phyloP scores from a whole-genome alignment of 2,113 vertebrate genomes.

The Prunella fulvescens region DNA sequence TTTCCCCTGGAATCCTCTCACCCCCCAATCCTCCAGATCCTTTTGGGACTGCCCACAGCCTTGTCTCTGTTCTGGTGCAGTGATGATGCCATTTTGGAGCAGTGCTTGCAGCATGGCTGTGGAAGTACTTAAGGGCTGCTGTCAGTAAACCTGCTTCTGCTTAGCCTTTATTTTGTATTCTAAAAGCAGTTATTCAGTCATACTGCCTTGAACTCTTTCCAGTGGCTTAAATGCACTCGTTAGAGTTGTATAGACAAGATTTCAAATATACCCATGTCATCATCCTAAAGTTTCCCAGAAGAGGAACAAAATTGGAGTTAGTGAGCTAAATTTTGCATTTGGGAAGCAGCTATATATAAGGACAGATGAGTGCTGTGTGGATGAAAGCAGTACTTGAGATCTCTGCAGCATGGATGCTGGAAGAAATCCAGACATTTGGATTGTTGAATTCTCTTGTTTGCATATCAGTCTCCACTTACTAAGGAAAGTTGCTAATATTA shows the following conservation, averaged over 20 bases:
- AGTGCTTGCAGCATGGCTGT: not conserved
- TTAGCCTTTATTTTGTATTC: not conserved
- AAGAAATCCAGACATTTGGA: not conserved
- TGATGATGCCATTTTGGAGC: fast-evolving
- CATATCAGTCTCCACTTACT: not conserved
- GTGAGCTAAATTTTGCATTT: not conserved
- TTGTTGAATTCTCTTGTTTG: not conserved
- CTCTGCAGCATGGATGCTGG: not conserved
- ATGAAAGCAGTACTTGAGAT: not conserved
- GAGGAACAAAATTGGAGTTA: not conserved
- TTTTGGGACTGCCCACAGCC: not conserved
- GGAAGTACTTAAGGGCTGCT: not conserved
- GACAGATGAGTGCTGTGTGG: not conserved
- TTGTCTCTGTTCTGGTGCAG: fast-evolving
- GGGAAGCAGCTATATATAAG: not conserved
- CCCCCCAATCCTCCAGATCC: fast-evolving
- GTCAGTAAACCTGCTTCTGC: not conserved
- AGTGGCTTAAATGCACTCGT: not conserved
- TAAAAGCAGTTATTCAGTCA: not conserved
- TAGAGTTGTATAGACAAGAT: not conserved
- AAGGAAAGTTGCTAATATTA: not conserved
- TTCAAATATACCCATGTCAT: not conserved
- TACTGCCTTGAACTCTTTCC: not conserved
- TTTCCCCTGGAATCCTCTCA: not conserved
- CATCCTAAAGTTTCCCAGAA: not conserved